Evolutionary conservation across 1,140 invertebrate genomes (phyloP).

Genomic region (Pachypeltis micranthus): DNA sequence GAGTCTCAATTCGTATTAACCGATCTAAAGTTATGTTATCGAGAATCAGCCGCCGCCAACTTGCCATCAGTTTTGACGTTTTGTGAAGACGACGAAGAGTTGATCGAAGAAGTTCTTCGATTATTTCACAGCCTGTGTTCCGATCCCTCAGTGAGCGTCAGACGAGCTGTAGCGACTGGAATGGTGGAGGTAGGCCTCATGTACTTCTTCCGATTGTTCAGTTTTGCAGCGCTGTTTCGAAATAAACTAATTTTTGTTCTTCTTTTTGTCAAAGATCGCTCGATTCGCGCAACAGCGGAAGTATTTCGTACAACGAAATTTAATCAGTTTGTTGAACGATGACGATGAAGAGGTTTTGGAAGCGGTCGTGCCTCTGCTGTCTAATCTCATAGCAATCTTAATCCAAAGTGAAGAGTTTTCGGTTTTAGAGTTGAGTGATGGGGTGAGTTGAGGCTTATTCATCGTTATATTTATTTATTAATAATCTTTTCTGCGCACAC

Average conservation of each 20-base stretch:
- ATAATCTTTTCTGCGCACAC: too few species aligned
- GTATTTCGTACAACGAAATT: conserved; percentile 41
- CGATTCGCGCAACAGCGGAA: conserved; percentile 42
- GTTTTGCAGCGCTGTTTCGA: too few species aligned
- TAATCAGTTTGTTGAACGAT: conserved; percentile 50
- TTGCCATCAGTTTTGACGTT: conserved; percentile 31
- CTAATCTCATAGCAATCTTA: conserved; percentile 39
- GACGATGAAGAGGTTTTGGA: conserved; percentile 53
- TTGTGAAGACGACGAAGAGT: conserved; percentile 36
- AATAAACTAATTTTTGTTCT: too few species aligned
- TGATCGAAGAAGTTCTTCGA: conserved; percentile 42
- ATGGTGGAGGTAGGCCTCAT: conserved; percentile 18
- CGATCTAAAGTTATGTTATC: too few species aligned
- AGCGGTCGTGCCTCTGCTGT: conserved; percentile 45
- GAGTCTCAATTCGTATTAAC: too few species aligned
- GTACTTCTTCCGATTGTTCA: too few species aligned
- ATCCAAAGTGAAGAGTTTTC: neutral
- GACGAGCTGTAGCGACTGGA: neutral
- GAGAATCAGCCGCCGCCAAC: conserved; percentile 50
- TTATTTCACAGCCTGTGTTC: neutral
- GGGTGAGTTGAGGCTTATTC: too few species aligned
- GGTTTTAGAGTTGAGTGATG: too few species aligned
- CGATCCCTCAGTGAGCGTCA: neutral
- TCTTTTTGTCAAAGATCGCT: conserved; percentile 37
- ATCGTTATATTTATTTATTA: too few species aligned